phyloP scores from a whole-genome alignment of 2,888 invertebrate species.

The Harpagoxenus sublaevis region DNA sequence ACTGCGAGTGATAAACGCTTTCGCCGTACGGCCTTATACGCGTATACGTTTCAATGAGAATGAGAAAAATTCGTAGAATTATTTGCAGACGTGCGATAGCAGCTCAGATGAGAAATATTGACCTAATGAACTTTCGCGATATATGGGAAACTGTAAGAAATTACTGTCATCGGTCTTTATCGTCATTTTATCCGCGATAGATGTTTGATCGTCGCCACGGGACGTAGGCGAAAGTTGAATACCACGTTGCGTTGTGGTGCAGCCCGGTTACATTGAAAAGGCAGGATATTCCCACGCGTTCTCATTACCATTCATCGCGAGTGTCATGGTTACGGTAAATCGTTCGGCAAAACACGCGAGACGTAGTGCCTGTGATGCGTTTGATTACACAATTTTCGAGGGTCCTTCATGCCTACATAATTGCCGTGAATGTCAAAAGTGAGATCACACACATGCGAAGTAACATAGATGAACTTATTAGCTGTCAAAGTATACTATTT shows the following conservation, averaged over 20 bases:
- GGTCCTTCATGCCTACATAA: background rate
- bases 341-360: slow-evolving; percentile 5
- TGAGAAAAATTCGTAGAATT: background rate
- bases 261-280: slow-evolving; percentile 34
- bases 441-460: background rate
- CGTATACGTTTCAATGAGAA: background rate
- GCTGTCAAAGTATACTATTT: background rate
- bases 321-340: slow-evolving; percentile 45
- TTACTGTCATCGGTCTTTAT: background rate
- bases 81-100: background rate
- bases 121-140: slow-evolving; percentile 37
- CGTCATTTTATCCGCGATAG: background rate
- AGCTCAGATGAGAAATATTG: background rate
- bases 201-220: background rate
- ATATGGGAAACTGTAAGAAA: slow-evolving; percentile 15
- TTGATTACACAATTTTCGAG: slow-evolving; percentile 31
- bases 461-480: background rate
- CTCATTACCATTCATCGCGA: slow-evolving; percentile 35
- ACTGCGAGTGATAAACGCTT: too few relatives aligned
- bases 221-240: background rate
- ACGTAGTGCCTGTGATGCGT: background rate
- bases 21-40: too few relatives aligned
- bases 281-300: slow-evolving; percentile 45
- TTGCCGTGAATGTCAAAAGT: background rate
- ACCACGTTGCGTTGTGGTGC: background rate